Conservation (phyloP, 2,888 invertebrate species). For the Tetranychus truncatus region DNA sequence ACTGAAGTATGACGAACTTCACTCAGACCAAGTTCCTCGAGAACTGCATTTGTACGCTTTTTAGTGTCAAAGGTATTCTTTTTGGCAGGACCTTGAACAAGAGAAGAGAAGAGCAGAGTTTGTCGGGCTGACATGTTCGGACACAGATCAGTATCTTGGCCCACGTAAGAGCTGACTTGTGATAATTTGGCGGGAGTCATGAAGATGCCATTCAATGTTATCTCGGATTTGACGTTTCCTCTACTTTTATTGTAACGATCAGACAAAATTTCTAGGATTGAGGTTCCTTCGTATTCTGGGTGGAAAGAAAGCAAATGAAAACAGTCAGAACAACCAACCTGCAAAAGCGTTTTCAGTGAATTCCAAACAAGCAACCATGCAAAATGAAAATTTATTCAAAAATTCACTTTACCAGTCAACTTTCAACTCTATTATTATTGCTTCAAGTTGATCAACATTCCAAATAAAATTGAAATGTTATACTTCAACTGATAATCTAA, state of each 20-base stretch:
- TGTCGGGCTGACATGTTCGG: slow-evolving; percentile 75
- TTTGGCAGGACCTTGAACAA: slow-evolving; percentile 43
- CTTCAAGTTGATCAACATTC: too few relatives aligned
- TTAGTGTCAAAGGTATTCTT: slow-evolving; percentile 47
- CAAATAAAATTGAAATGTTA: too few relatives aligned
- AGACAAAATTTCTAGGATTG: slow-evolving; percentile 64
- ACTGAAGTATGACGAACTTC: slow-evolving; percentile 73
- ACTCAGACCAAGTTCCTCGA: slow-evolving; percentile 74
- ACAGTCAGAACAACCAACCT: not conserved
- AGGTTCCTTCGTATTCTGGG: slow-evolving; percentile 58
- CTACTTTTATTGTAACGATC: slow-evolving; percentile 43
- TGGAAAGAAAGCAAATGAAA: slow-evolving; percentile 12
- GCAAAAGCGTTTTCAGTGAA: not conserved
- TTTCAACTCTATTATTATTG: too few relatives aligned
- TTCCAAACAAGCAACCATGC: not conserved
- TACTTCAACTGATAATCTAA: too few relatives aligned
- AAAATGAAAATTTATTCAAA: not conserved
- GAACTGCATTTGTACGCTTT: slow-evolving; percentile 64
- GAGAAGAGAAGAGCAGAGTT: slow-evolving; percentile 62
- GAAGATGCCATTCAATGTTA: slow-evolving; percentile 67
- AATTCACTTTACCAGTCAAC: too few relatives aligned
- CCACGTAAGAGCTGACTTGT: slow-evolving; percentile 54
- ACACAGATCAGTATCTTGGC: slow-evolving; percentile 55
- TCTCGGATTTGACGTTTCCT: slow-evolving; percentile 48
- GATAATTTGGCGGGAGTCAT: slow-evolving; percentile 51